These are phyloP conservation scores for Amphibalanus amphitrite DNA, from an alignment of 1,140 invertebrate species.

Conservation along the genomic window DNA sequence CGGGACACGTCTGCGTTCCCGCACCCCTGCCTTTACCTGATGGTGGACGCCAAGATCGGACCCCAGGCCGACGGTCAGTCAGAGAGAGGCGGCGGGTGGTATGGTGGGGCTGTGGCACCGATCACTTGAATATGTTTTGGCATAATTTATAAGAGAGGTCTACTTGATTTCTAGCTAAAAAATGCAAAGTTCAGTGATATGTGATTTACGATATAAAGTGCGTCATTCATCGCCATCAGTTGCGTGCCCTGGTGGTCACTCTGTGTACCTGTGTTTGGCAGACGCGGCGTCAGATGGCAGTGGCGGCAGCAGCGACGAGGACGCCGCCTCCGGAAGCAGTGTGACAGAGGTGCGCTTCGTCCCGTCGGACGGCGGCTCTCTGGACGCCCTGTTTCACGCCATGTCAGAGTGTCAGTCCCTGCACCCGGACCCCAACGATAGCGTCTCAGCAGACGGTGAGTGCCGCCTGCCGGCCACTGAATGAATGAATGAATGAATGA, in stretches of 20 bases:
- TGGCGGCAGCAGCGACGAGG: constrained; percentile 12
- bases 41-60: constrained; percentile 43
- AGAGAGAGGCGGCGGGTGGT: too few relatives aligned
- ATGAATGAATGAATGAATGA: too few relatives aligned
- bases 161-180: too few relatives aligned
- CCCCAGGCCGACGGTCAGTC: neutral
- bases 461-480: neutral
- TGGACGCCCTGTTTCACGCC: constrained; percentile 46
- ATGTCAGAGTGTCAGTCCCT: constrained; percentile 48
- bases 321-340: constrained; percentile 32
- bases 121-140: too few relatives aligned
- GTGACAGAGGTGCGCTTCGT: constrained; percentile 48
- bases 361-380: constrained; percentile 37
- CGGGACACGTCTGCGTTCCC: constrained; percentile 43
- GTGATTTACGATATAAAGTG: too few relatives aligned
- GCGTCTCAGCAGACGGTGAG: constrained; percentile 28
- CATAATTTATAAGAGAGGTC: too few relatives aligned
- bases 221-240: too few relatives aligned
- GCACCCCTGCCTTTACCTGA: constrained; percentile 48
- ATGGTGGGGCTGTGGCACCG: too few relatives aligned
- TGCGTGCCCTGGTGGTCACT: neutral
- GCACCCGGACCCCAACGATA: constrained; percentile 42
- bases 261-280: neutral
- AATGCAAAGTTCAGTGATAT: too few relatives aligned
- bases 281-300: neutral